A percentile compares a stretch with the other conserved stretches of the same genome.
Conservation (phyloP, 2,113 vertebrate genomes). For the Salvelinus fontinalis region DNA sequence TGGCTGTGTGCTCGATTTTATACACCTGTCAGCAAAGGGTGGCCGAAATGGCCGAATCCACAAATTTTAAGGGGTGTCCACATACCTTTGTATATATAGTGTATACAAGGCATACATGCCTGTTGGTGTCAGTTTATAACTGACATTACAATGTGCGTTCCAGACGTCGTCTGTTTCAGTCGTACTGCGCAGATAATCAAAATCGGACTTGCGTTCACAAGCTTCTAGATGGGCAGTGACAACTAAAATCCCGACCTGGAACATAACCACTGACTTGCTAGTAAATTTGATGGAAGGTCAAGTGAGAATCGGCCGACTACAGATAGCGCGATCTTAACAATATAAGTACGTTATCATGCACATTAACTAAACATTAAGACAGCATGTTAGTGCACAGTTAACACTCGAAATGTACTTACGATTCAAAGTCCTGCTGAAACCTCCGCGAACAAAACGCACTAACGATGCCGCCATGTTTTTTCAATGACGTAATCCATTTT, state of each 20-base stretch:
- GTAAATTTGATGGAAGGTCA: background rate
- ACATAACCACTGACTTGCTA: background rate
- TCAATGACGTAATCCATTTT: background rate
- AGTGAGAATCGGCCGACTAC: background rate
- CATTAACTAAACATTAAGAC: background rate
- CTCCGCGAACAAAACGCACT: slow-evolving; percentile 68
- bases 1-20: too few species aligned
- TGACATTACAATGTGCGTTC: too few species aligned
- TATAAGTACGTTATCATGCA: background rate
- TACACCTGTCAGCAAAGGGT: too few species aligned
- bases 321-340: background rate
- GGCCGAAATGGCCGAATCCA: too few species aligned
- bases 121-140: too few species aligned
- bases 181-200: too few species aligned
- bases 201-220: too few species aligned
- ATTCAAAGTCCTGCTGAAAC: slow-evolving; percentile 60
- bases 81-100: too few species aligned
- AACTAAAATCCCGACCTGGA: too few species aligned
- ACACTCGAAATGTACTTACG: slow-evolving; percentile 39
- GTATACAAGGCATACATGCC: too few species aligned
- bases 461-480: slow-evolving; percentile 74
- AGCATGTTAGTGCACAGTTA: accelerated
- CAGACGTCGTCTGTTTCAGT: background rate
- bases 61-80: too few species aligned
- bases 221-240: too few species aligned